phyloP scores from a whole-genome alignment of 2,888 invertebrate species.

The Synergus gifuensis region DNA sequence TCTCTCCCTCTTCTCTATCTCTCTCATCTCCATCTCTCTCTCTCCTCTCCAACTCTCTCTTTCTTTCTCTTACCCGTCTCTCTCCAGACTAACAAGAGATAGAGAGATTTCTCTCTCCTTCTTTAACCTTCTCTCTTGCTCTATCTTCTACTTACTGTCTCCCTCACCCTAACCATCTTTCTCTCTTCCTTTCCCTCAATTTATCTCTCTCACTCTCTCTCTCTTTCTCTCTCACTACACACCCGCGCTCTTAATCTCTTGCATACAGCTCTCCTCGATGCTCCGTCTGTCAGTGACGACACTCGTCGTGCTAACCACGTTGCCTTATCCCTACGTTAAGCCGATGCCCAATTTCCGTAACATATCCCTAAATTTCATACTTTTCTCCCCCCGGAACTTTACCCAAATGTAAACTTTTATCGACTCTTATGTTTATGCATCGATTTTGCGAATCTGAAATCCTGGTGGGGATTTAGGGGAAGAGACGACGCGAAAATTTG shows the following conservation, averaged over 20 bases:
- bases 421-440: neutral
- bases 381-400: constrained; percentile 1
- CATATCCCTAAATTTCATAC: constrained; percentile 26
- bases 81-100: too few species aligned
- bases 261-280: constrained; percentile 30
- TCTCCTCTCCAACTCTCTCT: neutral
- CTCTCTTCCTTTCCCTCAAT: constrained; percentile 15
- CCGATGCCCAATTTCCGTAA: constrained; percentile 26
- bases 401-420: constrained; percentile 18
- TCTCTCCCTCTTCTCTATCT: constrained; percentile 70
- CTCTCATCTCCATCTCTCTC: neutral
- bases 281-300: constrained; percentile 21
- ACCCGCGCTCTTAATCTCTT: constrained; percentile 13
- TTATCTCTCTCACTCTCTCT: constrained; percentile 3
- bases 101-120: constrained; percentile 66
- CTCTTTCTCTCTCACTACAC: neutral
- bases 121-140: constrained; percentile 52
- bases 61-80: neutral
- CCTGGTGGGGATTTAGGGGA: neutral
- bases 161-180: constrained; percentile 72
- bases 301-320: constrained; percentile 17
- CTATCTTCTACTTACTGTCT: constrained; percentile 43
- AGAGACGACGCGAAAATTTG: neutral
- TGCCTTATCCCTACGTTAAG: neutral
- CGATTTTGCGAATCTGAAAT: neutral